phyloP scores from a whole-genome alignment of 2,797 vertebrate species.

The Lagocephalus sceleratus region DNA sequence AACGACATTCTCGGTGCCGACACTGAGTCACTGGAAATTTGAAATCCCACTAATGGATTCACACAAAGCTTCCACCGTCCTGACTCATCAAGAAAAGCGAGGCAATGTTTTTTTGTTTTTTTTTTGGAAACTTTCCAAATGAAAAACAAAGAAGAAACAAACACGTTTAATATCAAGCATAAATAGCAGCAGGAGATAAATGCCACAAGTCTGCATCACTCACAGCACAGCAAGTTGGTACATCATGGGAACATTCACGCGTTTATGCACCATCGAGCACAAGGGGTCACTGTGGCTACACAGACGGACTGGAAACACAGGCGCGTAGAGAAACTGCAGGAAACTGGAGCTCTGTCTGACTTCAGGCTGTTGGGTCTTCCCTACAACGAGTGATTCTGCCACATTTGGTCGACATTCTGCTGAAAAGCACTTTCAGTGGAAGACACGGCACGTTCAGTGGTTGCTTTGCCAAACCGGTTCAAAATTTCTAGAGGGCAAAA shows the following conservation, averaged over 20 bases:
- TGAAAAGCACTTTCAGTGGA: conserved; percentile 59
- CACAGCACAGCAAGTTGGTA: conserved; percentile 74
- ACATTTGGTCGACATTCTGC: conserved; percentile 40
- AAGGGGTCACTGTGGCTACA: conserved; percentile 74
- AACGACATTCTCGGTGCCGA: conserved; percentile 51
- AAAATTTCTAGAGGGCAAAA: too few species aligned
- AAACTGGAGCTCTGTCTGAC: conserved; percentile 41
- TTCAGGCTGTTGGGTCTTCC: conserved; percentile 51
- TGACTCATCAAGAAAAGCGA: conserved; percentile 23
- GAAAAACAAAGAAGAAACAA: conserved; percentile 18
- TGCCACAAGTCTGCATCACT: conserved; percentile 57
- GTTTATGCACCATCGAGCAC: conserved; percentile 75
- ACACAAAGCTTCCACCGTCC: conserved; percentile 27
- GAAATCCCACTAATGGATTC: conserved; percentile 34
- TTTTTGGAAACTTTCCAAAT: conserved; percentile 9
- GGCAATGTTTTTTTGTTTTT: conserved; percentile 19
- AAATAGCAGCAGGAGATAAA: conserved; percentile 62
- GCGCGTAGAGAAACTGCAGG: conserved; percentile 48
- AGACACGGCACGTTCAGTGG: conserved; percentile 46
- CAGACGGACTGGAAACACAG: conserved; percentile 58
- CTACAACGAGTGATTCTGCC: conserved; percentile 63
- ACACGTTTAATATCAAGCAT: conserved; percentile 66
- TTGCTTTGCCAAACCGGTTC: conserved; percentile 11
- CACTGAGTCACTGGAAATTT: conserved; percentile 50
- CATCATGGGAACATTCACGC: conserved; percentile 74